A percentile compares a stretch with the other conserved stretches of the same genome.
These are phyloP conservation scores for Formicarius rufipectus DNA, from an alignment of 2,113 vertebrate genomes.

Conservation along the genomic window DNA sequence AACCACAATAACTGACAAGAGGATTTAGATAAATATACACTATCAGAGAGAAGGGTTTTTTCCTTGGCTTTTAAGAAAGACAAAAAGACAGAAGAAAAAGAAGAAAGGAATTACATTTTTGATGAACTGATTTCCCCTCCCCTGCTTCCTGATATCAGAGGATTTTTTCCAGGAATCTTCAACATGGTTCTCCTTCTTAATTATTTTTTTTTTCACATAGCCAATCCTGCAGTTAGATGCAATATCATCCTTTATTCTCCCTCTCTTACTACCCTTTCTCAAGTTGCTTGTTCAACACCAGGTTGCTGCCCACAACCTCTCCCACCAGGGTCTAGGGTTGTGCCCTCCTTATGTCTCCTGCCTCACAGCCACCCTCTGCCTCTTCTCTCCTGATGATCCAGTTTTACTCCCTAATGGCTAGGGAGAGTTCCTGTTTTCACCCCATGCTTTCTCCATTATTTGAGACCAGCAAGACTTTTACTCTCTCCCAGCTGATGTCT, in stretches of 20 bases:
- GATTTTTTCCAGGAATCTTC: background rate
- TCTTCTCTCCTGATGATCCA: accelerated
- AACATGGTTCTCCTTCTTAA: background rate
- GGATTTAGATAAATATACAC: background rate
- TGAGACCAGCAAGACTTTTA: background rate
- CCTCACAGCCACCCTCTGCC: background rate
- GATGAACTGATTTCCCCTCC: background rate
- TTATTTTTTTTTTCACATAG: background rate
- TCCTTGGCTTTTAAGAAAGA: background rate
- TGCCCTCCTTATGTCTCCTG: background rate
- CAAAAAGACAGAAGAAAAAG: background rate
- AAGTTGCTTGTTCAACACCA: background rate
- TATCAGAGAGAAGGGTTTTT: background rate
- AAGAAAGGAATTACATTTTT: background rate
- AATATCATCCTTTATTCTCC: background rate
- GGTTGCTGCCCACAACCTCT: background rate
- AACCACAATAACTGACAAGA: background rate
- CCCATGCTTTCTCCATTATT: background rate
- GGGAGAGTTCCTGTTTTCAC: background rate
- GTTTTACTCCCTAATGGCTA: background rate
- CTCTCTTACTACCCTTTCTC: background rate
- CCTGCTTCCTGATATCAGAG: background rate
- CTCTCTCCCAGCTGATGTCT: background rate
- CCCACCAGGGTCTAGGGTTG: background rate
- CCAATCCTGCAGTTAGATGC: background rate